Evolutionary conservation across 2,113 vertebrate species (phyloP), one percentile per base, ranked within the genome.

Genomic region (Desmodus rotundus): DNA sequence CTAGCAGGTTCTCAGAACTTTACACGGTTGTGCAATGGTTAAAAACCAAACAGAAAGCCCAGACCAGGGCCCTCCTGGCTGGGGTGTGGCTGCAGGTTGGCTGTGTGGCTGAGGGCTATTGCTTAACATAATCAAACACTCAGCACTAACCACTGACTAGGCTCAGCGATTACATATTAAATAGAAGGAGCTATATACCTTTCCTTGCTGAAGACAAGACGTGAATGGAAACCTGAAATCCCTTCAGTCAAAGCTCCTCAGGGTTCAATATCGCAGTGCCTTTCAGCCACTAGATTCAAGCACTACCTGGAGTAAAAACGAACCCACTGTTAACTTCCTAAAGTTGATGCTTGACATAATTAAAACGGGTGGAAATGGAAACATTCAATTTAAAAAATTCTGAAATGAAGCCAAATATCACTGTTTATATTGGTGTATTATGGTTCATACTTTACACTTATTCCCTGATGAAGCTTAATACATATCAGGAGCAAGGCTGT

Each of bases 241-340:
- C 58, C 87, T 80, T 89, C 89, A 96, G 72, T 81, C 73, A 93
- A 72, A 91, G 89, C 52, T 74, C 94, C 81, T 43, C 67, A 83
- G 43, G 22, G 50, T 95, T 38, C 94, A 94, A 95, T 77, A 0
- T 7, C 61, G 72, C 56, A 19, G 76, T 91, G 70, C 5, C 65
- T 93, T 63, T n/a, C 33, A 43, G 38, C 31, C 54, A 8, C 52
- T 33, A 31, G 19, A 33, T 63, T 56, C n/a, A 52, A 77, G 12
- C 22, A 78, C 36, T 17, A 63, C 9, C 33, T 6, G 15, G 63
- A 54, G 82, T 56, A 56, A 74, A 82, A 95, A 54, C 31, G 83
- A 85, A 58, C 47, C 45, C 5, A 67, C 8, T n/a, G 28, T 38
- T 82, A 43, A 85, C 83, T 70, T 82, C 10, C 28, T 7, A 1